A percentile compares a stretch with the other conserved stretches of the same genome.
phyloP scores from a whole-genome alignment of 2,797 vertebrate species.

The Botia kubotai region DNA sequence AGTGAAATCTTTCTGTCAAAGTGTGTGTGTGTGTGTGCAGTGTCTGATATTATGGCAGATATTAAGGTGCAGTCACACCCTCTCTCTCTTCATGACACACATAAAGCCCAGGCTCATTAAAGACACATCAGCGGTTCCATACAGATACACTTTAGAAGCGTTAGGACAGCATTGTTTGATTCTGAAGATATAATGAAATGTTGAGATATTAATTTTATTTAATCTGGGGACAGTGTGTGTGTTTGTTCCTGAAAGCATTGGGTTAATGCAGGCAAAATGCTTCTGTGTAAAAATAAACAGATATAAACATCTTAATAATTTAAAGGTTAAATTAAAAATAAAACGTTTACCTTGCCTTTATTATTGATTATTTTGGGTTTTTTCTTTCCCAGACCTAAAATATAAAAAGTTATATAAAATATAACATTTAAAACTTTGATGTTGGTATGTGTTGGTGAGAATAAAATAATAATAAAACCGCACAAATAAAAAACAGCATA shows the following conservation, averaged over 20 bases:
- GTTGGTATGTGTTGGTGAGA: too few species aligned
- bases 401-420: too few species aligned
- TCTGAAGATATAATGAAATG: background rate
- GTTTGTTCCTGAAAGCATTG: background rate
- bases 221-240: background rate
- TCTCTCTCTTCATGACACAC: constrained; percentile 37
- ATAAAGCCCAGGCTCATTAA: constrained; percentile 59
- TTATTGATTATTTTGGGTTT: too few species aligned
- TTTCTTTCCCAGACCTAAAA: too few species aligned
- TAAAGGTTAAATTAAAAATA: too few species aligned
- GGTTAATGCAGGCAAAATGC: background rate
- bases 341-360: too few species aligned
- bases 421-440: too few species aligned
- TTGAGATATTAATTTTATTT: constrained; percentile 6
- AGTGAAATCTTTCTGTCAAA: constrained; percentile 15
- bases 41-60: constrained; percentile 45
- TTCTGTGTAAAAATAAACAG: too few species aligned
- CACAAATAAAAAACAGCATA: too few species aligned
- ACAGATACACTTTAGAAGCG: constrained; percentile 29
- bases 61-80: constrained; percentile 54
- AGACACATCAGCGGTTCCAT: constrained; percentile 47
- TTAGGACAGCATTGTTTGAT: background rate
- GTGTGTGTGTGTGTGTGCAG: constrained; percentile 31
- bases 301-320: too few species aligned
- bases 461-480: too few species aligned